Percentiles rank a stretch among this genome's conserved stretches.
These are phyloP conservation scores for Caerostris extrusa DNA, from an alignment of 1,140 invertebrate species.

Conservation along the genomic window DNA sequence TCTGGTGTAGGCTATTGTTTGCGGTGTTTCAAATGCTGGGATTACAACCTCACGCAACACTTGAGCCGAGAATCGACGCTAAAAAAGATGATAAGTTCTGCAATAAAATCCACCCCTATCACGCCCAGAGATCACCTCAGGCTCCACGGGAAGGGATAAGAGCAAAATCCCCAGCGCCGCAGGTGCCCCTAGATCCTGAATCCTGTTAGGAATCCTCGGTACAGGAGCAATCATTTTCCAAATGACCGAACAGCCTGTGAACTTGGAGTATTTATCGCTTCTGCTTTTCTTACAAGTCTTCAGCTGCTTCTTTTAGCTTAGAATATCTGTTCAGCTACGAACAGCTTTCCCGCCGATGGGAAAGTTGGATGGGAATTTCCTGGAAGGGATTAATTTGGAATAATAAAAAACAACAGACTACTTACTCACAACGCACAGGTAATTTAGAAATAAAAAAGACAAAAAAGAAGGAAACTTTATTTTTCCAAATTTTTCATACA, in stretches of 20 bases:
- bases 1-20: neutral
- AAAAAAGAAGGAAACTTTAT: neutral
- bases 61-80: neutral
- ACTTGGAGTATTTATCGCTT: neutral
- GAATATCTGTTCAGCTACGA: neutral
- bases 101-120: constrained; percentile 30
- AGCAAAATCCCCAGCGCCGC: neutral
- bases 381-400: neutral
- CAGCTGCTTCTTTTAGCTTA: neutral
- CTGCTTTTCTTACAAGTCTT: neutral
- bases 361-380: neutral
- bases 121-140: constrained; percentile 1
- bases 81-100: constrained; percentile 25
- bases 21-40: constrained; percentile 22
- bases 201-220: neutral
- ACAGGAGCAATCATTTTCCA: constrained; percentile 9
- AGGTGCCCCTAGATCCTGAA: constrained; percentile 5
- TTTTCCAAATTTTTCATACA: too few species aligned
- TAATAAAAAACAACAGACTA: neutral
- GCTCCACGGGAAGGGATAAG: neutral
- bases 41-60: constrained; percentile 18
- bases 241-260: neutral
- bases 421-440: too few species aligned
- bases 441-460: too few species aligned
- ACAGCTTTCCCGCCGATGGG: neutral